Percentiles rank a stretch among this genome's conserved stretches.
Conservation (phyloP, 2,888 invertebrate species). For the Sphaerophoria rueppellii region DNA sequence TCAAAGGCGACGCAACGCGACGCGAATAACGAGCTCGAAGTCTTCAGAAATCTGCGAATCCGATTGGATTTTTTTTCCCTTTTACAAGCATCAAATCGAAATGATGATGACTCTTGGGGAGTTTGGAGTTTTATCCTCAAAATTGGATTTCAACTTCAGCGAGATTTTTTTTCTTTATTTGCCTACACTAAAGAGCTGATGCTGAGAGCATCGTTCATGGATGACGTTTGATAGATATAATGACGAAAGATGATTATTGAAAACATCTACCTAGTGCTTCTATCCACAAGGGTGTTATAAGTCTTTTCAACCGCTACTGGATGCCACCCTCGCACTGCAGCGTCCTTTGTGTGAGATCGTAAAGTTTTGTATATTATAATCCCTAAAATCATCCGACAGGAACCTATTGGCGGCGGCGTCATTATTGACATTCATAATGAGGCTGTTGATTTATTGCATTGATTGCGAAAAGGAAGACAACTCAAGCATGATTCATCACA, state of each 20-base stretch:
- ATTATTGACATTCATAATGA: conserved; percentile 59
- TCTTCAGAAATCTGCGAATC: conserved; percentile 70
- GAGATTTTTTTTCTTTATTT: conserved; percentile 42
- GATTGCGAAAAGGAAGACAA: conserved; percentile 30
- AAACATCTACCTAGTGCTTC: conserved; percentile 5
- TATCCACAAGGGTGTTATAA: conserved; percentile 10
- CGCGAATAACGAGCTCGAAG: conserved; percentile 68
- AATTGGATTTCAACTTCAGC: conserved; percentile 69
- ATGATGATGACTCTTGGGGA: conserved; percentile 5
- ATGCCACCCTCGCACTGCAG: neutral
- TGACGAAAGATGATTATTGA: conserved; percentile 48
- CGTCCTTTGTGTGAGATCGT: conserved; percentile 32
- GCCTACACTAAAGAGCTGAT: conserved; percentile 14
- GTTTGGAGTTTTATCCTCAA: conserved; percentile 29
- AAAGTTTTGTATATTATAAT: conserved; percentile 20
- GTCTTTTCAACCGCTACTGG: neutral
- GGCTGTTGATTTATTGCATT: conserved; percentile 59
- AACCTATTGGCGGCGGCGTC: neutral
- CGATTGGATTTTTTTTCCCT: conserved; percentile 52
- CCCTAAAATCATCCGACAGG: conserved; percentile 21
- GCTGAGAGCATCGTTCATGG: conserved; percentile 47
- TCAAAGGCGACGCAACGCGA: conserved; percentile 65
- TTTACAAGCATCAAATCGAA: neutral
- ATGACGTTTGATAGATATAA: conserved; percentile 56
- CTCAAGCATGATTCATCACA: conserved; percentile 6